Evolutionary conservation across 2,797 vertebrate genomes (phyloP).

Genomic region (Epinephelus coioides): DNA sequence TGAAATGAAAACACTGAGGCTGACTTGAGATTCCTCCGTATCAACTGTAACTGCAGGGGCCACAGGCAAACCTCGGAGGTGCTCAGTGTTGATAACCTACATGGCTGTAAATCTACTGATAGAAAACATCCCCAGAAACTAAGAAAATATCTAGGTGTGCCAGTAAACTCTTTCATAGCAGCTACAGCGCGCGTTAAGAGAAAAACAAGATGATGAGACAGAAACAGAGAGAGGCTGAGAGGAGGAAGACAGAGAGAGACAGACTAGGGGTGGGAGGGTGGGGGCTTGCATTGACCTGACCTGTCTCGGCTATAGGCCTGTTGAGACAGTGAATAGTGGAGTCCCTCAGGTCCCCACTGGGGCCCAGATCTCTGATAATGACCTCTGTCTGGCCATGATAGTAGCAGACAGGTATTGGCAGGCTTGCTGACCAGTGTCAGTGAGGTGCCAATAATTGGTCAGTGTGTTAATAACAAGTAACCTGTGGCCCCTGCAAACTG

Average conservation of each 20-base stretch:
- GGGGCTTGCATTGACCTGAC: conserved; percentile 74
- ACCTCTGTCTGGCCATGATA: conserved; percentile 80
- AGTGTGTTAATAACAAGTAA: conserved; percentile 80
- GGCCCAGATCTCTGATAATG: conserved; percentile 81
- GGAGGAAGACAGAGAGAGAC: conserved; percentile 1
- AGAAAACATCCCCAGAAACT: conserved; percentile 65
- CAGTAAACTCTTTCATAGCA: conserved; percentile 40
- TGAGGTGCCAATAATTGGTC: conserved; percentile 80
- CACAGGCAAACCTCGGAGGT: conserved; percentile 72
- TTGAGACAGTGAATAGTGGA: conserved; percentile 66
- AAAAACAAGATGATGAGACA: conserved; percentile 51
- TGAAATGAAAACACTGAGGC: conserved; percentile 72
- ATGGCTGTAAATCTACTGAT: conserved; percentile 67
- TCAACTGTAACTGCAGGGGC: conserved; percentile 70
- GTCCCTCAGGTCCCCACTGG: conserved; percentile 78
- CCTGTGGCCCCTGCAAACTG: conserved; percentile 58
- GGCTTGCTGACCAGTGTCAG: conserved; percentile 74
- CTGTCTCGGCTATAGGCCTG: conserved; percentile 66
- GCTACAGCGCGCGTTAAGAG: conserved; percentile 14
- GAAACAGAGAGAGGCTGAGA: conserved; percentile 13
- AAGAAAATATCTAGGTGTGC: conserved; percentile 55
- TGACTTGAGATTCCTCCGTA: conserved; percentile 66
- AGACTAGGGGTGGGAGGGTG: conserved; percentile 15
- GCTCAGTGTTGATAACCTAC: conserved; percentile 65
- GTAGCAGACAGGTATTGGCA: conserved; percentile 82